A percentile compares a stretch with the other conserved stretches of the same genome.
Conservation (phyloP, 2,113 vertebrate genomes). For the Recurvirostra avosetta region DNA sequence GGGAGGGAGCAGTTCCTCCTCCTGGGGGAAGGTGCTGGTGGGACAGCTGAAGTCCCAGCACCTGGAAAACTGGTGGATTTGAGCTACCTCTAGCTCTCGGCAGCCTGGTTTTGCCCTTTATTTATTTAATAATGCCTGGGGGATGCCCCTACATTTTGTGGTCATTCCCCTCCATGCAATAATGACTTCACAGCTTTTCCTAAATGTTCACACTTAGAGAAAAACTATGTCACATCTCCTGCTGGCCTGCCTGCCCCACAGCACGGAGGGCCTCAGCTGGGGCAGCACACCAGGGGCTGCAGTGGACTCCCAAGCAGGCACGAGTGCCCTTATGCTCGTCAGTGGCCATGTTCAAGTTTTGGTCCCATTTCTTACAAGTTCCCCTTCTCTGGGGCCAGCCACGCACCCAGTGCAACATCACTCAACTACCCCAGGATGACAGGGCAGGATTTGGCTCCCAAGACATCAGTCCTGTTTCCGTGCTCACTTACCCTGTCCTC, state of each 20-base stretch:
- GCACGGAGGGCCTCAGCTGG: neutral
- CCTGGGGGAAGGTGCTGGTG: neutral
- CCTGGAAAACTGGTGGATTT: neutral
- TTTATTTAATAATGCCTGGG: neutral
- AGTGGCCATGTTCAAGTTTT: rapidly evolving
- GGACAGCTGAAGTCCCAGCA: neutral
- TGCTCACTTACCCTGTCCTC: neutral
- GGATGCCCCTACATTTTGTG: neutral
- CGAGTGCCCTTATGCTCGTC: rapidly evolving
- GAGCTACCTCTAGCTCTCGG: neutral
- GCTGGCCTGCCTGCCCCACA: neutral
- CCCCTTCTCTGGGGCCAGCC: neutral
- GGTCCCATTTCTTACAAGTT: neutral
- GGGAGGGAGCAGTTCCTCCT: neutral
- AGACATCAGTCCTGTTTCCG: neutral
- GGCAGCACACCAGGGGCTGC: neutral
- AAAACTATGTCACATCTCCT: rapidly evolving
- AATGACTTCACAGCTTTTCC: neutral
- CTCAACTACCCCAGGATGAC: neutral
- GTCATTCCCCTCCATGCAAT: neutral
- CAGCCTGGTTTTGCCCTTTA: neutral
- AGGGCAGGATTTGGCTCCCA: neutral
- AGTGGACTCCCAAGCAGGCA: rapidly evolving
- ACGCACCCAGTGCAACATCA: rapidly evolving
- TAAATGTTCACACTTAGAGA: rapidly evolving